phyloP scores from a whole-genome alignment of 2,888 invertebrate genomes.

The Drosophila infuscata region DNA sequence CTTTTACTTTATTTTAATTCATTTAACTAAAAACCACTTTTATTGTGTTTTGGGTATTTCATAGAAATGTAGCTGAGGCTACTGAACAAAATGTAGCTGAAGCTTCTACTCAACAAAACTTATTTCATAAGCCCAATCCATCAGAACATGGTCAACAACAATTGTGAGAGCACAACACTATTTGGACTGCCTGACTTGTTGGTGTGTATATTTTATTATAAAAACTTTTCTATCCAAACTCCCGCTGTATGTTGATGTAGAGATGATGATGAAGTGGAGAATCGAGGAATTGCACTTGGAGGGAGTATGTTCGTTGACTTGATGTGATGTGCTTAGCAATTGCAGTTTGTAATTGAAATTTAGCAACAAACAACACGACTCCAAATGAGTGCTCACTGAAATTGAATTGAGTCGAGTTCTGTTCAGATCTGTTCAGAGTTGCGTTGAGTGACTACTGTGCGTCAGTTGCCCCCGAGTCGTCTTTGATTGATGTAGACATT shows the following conservation, averaged over 20 bases:
- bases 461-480: slow-evolving; percentile 53
- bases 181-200: slow-evolving; percentile 25
- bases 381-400: slow-evolving; percentile 25
- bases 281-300: slow-evolving; percentile 12
- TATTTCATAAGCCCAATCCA: neutral
- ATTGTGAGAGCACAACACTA: slow-evolving; percentile 32
- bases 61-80: neutral
- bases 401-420: slow-evolving; percentile 44
- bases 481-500: slow-evolving; percentile 80
- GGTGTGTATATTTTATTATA: slow-evolving; percentile 18
- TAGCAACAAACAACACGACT: slow-evolving; percentile 62
- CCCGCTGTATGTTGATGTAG: slow-evolving; percentile 10
- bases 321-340: slow-evolving; percentile 75
- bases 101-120: neutral
- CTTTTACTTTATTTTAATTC: neutral
- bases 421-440: slow-evolving; percentile 33
- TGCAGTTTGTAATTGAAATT: slow-evolving; percentile 77
- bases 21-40: neutral
- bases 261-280: neutral
- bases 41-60: neutral
- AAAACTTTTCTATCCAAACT: slow-evolving; percentile 32
- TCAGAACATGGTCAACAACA: slow-evolving; percentile 32
- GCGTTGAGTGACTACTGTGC: slow-evolving; percentile 62
- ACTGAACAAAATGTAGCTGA: neutral
- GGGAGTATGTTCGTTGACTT: slow-evolving; percentile 54